These are phyloP conservation scores for Chrysogorgia sp. DNA, from an alignment of 92 coral and sea anemone genomes.

Conservation along the genomic window DNA sequence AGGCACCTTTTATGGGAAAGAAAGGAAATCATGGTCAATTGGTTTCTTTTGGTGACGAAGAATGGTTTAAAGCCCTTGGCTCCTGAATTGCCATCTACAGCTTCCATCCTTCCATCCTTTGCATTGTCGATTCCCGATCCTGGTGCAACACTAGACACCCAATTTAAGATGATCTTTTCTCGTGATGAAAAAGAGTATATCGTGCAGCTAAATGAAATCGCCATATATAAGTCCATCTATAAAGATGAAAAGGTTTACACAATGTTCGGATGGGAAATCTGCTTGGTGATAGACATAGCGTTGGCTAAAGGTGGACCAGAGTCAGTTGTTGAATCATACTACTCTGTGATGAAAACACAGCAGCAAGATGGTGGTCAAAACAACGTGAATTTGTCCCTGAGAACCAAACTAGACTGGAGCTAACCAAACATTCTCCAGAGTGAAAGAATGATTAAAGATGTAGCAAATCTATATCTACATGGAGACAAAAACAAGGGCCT, in stretches of 20 bases:
- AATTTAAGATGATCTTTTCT: neutral
- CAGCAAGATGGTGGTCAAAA: too few relatives aligned
- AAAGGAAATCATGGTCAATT: neutral
- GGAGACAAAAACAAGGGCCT: too few relatives aligned
- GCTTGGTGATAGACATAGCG: conserved; percentile 1
- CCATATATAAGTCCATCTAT: conserved; percentile 9
- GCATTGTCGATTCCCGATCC: too few relatives aligned
- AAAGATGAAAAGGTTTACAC: conserved; percentile 8
- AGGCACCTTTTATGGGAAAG: conserved; percentile 2
- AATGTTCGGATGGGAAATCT: neutral
- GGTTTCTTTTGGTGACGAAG: conserved; percentile 14
- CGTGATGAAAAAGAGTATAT: neutral
- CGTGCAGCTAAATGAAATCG: neutral
- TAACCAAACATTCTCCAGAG: too few relatives aligned
- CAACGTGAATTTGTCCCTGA: too few relatives aligned
- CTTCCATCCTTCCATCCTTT: neutral
- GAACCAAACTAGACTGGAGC: too few relatives aligned
- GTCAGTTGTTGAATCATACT: too few relatives aligned
- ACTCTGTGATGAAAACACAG: too few relatives aligned
- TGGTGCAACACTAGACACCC: neutral
- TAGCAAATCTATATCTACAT: too few relatives aligned
- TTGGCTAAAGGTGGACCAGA: too few relatives aligned
- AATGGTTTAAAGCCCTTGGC: neutral
- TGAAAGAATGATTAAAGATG: too few relatives aligned
- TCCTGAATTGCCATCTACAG: conserved; percentile 5